Evolutionary conservation across 2,888 invertebrate genomes (phyloP).

Genomic region (Athrips mouffetella): DNA sequence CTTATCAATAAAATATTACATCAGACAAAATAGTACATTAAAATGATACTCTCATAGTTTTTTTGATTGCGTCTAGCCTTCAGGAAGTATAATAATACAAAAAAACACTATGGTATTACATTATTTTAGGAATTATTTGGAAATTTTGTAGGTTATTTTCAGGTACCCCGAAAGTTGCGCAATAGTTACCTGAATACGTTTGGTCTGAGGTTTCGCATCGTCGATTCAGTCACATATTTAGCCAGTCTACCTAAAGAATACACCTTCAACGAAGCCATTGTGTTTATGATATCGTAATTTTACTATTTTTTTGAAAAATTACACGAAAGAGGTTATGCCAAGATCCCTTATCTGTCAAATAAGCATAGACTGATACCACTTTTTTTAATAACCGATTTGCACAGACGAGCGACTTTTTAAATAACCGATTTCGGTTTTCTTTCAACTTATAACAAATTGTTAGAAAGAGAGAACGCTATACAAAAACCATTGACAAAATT

Average conservation of each 20-base stretch:
- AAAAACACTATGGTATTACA: background rate
- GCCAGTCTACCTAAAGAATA: constrained; percentile 69
- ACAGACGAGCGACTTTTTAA: background rate
- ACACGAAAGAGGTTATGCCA: constrained; percentile 47
- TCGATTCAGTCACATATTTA: constrained; percentile 67
- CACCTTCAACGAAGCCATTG: constrained; percentile 74
- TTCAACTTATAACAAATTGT: background rate
- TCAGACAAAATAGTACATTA: background rate
- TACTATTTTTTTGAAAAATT: constrained; percentile 27
- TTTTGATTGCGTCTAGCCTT: background rate
- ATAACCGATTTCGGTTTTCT: background rate
- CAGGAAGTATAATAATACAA: background rate
- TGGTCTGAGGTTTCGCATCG: constrained; percentile 57
- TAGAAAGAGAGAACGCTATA: background rate
- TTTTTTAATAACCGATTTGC: no score
- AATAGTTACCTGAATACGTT: constrained; percentile 72
- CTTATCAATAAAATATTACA: background rate
- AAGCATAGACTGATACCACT: background rate
- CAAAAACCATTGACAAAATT: background rate
- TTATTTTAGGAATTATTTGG: background rate
- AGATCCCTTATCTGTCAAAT: constrained; percentile 26
- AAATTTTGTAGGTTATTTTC: constrained; percentile 37
- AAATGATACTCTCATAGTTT: background rate
- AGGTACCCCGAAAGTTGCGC: constrained; percentile 53
- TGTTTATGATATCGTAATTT: constrained; percentile 19